phyloP scores from a whole-genome alignment of 2,888 invertebrate species.

The Prenolepis imparis region DNA sequence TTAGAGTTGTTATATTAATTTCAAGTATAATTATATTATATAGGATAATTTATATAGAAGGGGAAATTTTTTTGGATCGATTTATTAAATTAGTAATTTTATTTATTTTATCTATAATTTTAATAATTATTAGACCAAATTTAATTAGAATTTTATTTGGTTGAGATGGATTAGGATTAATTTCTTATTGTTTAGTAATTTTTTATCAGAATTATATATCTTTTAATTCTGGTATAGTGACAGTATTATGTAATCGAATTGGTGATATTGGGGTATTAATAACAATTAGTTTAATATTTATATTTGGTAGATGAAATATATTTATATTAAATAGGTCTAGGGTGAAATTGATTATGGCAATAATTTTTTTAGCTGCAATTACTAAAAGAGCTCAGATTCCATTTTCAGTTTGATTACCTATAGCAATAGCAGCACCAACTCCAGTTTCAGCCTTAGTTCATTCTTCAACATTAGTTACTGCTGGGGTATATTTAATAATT shows the following conservation, averaged over 20 bases:
- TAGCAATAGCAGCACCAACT: slow-evolving; percentile 91
- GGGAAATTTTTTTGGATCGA: neutral
- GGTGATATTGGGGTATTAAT: neutral
- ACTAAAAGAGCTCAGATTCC: slow-evolving; percentile 91
- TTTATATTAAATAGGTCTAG: too few species aligned
- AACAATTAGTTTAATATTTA: neutral
- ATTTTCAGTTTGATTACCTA: slow-evolving; percentile 92
- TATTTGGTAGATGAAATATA: neutral
- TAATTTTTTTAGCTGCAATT: slow-evolving; percentile 87
- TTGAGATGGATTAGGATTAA: slow-evolving; percentile 91
- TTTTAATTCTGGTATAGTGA: slow-evolving; percentile 91
- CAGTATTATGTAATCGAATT: slow-evolving; percentile 83
- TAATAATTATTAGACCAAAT: slow-evolving; percentile 85
- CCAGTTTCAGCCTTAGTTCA: slow-evolving; percentile 92
- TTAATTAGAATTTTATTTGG: slow-evolving; percentile 90
- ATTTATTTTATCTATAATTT: slow-evolving; percentile 88
- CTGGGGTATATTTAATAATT: slow-evolving; percentile 92
- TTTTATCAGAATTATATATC: slow-evolving; percentile 91
- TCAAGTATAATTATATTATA: slow-evolving; percentile 85
- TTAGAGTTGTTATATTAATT: slow-evolving; percentile 90
- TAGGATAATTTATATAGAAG: slow-evolving; percentile 89
- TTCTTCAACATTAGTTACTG: slow-evolving; percentile 91
- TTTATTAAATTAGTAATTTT: slow-evolving; percentile 83
- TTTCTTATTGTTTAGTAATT: slow-evolving; percentile 92
- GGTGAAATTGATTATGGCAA: slow-evolving; percentile 73